Percentiles rank a stretch among this genome's conserved stretches.
Evolutionary conservation across 2,113 vertebrate genomes (phyloP).

Genomic region (Tamias sibiricus): DNA sequence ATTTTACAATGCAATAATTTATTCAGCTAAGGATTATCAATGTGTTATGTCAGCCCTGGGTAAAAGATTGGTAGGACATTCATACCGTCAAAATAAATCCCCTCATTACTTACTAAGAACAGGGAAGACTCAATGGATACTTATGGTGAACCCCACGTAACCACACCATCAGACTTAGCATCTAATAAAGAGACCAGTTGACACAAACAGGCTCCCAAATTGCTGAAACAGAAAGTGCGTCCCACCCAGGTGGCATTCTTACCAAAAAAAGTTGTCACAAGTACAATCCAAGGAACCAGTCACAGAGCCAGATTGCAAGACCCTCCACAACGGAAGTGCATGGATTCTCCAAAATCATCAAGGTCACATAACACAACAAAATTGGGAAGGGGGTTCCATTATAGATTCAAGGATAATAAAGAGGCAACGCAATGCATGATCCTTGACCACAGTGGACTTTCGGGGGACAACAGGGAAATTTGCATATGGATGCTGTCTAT

Average conservation of each 20-base stretch:
- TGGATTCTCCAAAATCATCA: neutral
- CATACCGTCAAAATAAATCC: neutral
- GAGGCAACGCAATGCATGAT: neutral
- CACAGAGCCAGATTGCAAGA: too few species aligned
- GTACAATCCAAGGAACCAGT: neutral
- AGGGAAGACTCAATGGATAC: neutral
- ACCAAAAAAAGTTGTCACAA: neutral
- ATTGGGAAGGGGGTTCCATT: neutral
- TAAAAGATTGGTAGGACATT: neutral
- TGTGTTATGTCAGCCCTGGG: neutral
- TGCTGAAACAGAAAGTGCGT: neutral
- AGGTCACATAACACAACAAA: neutral
- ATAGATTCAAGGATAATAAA: neutral
- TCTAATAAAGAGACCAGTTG: neutral
- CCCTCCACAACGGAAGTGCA: neutral
- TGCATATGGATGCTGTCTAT: neutral
- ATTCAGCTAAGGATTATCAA: neutral
- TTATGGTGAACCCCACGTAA: neutral
- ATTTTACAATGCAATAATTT: neutral
- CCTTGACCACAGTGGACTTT: neutral
- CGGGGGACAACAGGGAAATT: neutral
- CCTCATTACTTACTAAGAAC: neutral
- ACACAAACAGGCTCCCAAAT: neutral
- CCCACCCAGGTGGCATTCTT: neutral
- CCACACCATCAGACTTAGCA: neutral